phyloP scores from a whole-genome alignment of 2,888 invertebrate genomes.

The Lepidocyrtinus sp. region DNA sequence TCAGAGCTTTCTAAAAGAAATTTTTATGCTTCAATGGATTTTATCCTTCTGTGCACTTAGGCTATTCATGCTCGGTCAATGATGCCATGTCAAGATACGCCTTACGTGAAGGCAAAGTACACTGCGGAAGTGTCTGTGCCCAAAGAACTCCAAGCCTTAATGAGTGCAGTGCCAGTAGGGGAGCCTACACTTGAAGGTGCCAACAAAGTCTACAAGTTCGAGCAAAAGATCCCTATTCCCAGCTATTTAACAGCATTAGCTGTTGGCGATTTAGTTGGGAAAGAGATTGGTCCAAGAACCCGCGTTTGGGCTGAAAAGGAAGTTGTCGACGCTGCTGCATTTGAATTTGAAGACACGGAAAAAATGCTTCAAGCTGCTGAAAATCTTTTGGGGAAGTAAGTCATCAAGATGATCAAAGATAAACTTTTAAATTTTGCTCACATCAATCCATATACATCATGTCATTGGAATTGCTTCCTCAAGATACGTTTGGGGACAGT shows the following conservation, averaged over 20 bases:
- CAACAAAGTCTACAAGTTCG: conserved; percentile 75
- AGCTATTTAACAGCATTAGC: conserved; percentile 93
- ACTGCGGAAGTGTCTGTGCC: conserved; percentile 83
- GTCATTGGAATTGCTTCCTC: too few relatives aligned
- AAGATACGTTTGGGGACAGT: conserved; percentile 92
- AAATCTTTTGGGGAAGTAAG: conserved; percentile 80
- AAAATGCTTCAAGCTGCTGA: conserved; percentile 87
- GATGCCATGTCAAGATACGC: conserved; percentile 77
- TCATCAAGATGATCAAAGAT: neutral
- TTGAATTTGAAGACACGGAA: conserved; percentile 92
- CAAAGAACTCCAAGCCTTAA: conserved; percentile 83
- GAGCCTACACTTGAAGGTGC: conserved; percentile 72
- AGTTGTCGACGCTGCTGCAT: conserved; percentile 85
- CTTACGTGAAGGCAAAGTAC: conserved; percentile 90
- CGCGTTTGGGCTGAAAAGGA: conserved; percentile 93
- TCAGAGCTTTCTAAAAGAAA: too few relatives aligned
- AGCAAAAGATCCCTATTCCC: conserved; percentile 87
- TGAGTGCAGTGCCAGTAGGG: conserved; percentile 85
- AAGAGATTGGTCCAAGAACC: conserved; percentile 84
- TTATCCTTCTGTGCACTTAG: too few relatives aligned
- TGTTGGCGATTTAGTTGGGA: conserved; percentile 84
- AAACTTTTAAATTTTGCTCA: neutral
- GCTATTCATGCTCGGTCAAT: conserved; percentile 61
- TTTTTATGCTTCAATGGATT: too few relatives aligned
- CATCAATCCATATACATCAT: too few relatives aligned